phyloP scores from a whole-genome alignment of 2,113 vertebrate species.

The Otus sunia region DNA sequence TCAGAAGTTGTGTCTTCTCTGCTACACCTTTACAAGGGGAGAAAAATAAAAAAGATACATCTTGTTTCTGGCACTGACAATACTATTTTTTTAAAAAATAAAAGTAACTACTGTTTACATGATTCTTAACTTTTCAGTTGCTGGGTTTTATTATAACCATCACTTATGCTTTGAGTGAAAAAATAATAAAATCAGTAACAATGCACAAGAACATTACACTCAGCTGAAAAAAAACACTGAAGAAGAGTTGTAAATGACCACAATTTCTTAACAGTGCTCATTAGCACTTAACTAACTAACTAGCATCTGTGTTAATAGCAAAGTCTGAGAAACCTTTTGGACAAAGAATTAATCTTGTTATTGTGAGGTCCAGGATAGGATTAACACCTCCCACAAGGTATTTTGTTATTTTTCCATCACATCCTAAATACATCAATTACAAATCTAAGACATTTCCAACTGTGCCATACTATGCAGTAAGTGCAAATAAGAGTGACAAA shows the following conservation, averaged over 20 bases:
- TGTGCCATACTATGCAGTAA: background rate
- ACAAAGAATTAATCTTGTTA: background rate
- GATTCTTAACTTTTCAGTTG: background rate
- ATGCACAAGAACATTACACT: background rate
- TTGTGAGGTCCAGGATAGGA: background rate
- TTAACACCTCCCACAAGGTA: background rate
- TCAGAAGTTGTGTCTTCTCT: slow-evolving; percentile 97
- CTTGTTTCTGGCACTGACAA: background rate
- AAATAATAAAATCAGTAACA: background rate
- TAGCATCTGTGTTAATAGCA: background rate
- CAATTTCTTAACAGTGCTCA: background rate
- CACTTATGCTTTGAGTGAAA: background rate
- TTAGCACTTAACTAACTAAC: background rate
- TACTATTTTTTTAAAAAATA: background rate
- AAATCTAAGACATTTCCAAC: background rate
- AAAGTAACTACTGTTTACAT: background rate
- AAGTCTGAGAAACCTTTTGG: background rate
- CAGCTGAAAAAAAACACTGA: background rate
- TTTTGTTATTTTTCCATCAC: background rate
- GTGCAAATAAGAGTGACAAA: background rate
- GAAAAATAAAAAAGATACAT: background rate
- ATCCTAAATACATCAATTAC: background rate
- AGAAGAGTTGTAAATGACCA: background rate
- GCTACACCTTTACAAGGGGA: slow-evolving; percentile 81
- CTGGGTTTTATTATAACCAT: background rate